A percentile compares a stretch with the other conserved stretches of the same genome.
phyloP scores from a whole-genome alignment of 1,140 invertebrate genomes.

The Eumeta japonica region DNA sequence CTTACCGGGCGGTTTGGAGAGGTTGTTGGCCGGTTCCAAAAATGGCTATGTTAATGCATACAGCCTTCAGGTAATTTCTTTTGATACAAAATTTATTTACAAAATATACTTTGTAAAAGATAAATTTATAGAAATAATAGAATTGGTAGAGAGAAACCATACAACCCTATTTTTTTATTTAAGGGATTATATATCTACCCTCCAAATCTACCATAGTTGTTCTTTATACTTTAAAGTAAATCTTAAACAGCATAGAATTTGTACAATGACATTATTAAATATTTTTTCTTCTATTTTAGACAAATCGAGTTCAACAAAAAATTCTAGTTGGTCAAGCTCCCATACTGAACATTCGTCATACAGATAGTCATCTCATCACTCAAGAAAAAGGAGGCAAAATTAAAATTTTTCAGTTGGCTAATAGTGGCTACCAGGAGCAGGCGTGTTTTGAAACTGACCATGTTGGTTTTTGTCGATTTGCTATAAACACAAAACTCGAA shows the following conservation, averaged over 20 bases:
- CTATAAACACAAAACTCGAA: slow-evolving; percentile 62
- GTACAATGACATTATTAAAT: too few relatives aligned
- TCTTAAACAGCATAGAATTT: too few relatives aligned
- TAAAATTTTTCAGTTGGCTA: slow-evolving; percentile 65
- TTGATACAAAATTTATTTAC: too few relatives aligned
- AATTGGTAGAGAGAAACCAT: too few relatives aligned
- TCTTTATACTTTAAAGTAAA: too few relatives aligned
- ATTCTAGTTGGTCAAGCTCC: slow-evolving; percentile 59
- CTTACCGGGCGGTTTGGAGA: slow-evolving; percentile 57
- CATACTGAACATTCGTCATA: slow-evolving; percentile 59
- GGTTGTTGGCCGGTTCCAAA: slow-evolving; percentile 67
- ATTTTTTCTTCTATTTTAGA: slow-evolving; percentile 57
- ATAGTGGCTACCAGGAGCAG: slow-evolving; percentile 60
- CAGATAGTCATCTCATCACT: slow-evolving; percentile 60
- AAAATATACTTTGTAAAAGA: too few relatives aligned
- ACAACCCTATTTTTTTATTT: too few relatives aligned
- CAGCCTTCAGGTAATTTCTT: slow-evolving; percentile 62
- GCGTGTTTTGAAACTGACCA: slow-evolving; percentile 60
- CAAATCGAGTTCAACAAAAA: slow-evolving; percentile 61
- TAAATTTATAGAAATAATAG: too few relatives aligned
- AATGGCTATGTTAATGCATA: slow-evolving; percentile 69
- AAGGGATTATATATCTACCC: too few relatives aligned
- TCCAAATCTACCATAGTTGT: too few relatives aligned
- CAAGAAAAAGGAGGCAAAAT: slow-evolving; percentile 69
- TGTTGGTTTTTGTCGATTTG: slow-evolving; percentile 66